A percentile compares a stretch with the other conserved stretches of the same genome.
phyloP scores from a whole-genome alignment of 64 coral and sea anemone genomes.

The Stichodactyla helianthus region DNA sequence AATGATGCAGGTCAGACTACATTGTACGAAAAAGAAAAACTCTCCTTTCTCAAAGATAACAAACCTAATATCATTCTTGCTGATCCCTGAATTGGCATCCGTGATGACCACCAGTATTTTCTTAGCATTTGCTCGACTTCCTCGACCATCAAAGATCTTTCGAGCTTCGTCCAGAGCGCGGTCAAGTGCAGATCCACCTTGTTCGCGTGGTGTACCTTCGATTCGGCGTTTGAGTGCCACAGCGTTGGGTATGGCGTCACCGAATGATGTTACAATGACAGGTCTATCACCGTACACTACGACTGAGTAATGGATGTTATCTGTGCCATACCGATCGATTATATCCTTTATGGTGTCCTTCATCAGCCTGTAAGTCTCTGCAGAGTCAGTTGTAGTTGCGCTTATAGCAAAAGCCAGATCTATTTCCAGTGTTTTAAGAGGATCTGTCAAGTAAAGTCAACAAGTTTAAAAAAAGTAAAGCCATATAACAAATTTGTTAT shows the following conservation, averaged over 20 bases:
- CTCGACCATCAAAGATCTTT: slow-evolving; percentile 39
- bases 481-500: too few species aligned
- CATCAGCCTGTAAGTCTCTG: slow-evolving; percentile 39
- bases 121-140: slow-evolving; percentile 45
- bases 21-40: background rate
- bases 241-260: background rate
- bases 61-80: slow-evolving; percentile 27
- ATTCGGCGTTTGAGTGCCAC: slow-evolving; percentile 3
- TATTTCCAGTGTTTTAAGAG: background rate
- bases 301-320: slow-evolving; percentile 36
- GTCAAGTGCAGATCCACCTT: slow-evolving; percentile 31
- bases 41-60: background rate
- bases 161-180: slow-evolving; percentile 44
- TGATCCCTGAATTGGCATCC: slow-evolving; percentile 43
- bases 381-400: slow-evolving; percentile 19
- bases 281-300: slow-evolving; percentile 47
- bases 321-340: slow-evolving; percentile 29
- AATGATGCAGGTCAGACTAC: background rate
- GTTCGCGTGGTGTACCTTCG: background rate
- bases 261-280: background rate
- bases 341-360: slow-evolving; percentile 40
- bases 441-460: background rate
- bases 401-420: slow-evolving; percentile 50
- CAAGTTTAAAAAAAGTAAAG: too few species aligned
- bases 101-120: slow-evolving; percentile 68